Evolutionary conservation across 2,113 vertebrate genomes (phyloP), one percentile per base, ranked within the genome.

Genomic region (Myodes glareolus): DNA sequence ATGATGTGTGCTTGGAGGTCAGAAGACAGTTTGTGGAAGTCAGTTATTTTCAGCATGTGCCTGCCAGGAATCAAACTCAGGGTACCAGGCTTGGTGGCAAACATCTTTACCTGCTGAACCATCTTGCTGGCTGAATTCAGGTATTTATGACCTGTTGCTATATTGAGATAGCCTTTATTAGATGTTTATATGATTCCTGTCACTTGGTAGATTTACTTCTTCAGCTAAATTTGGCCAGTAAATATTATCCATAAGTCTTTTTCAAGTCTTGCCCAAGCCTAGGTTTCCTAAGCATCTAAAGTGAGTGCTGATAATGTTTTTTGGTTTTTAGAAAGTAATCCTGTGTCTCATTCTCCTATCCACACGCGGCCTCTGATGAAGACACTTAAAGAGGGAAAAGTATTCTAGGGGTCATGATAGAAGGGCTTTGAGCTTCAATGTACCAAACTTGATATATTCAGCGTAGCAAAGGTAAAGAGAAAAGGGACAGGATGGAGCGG

Each of bases 381-480:
- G 14, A 75, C 16, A 73, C 29, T 94, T 68, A 89, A 68, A 90
- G 47, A 89, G 68, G 42, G 23, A 6, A 31, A 67, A 21, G 63
- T 80, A 10, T 3, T 65, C 67, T 87, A 25, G 52, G 33, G 33
- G 42, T 89, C 47, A 11, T 63, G 14, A 16, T 55, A 55, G 58
- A 76, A 93, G 58, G 72, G 13, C 68, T 92, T 82, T 91, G 88
- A 88, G 68, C n/a, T 75, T 73, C 42, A 76, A 76, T 52, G 89
- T 82, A 68, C 33, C 33, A 39, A 94, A 33, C 25, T 78, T 84
- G 23, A 85, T 85, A 8, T 31, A 85, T 65, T 91, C 81, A 86
- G 0, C 33, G 7, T 61, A 76, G 58, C 65, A 90, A 63, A 33
- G 61, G 11, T 72, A 29, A 92, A 92, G 58, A 82, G 61, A 80